phyloP scores from a whole-genome alignment of 2,888 invertebrate species.

The Petrolisthes cinctipes region DNA sequence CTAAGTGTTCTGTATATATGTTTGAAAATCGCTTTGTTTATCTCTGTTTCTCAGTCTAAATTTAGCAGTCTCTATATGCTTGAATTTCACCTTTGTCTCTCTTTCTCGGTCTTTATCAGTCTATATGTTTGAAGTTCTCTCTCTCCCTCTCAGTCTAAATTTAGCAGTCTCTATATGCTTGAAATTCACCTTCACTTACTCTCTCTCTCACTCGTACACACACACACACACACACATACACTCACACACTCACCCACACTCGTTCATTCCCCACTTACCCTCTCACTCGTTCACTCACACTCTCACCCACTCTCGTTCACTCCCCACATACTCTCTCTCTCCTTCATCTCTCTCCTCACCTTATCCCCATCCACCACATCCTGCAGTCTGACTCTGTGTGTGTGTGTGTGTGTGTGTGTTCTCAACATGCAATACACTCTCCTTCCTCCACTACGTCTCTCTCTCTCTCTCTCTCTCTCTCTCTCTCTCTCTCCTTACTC shows the following conservation, averaged over 20 bases:
- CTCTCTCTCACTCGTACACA: not conserved
- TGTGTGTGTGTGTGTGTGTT: no score
- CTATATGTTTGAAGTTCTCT: not conserved
- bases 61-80: not conserved
- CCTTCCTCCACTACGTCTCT: no score
- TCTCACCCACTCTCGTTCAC: conserved; percentile 1
- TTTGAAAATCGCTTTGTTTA: not conserved
- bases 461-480: no score
- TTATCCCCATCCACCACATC: not conserved
- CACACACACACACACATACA: not conserved
- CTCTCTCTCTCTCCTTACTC: no score
- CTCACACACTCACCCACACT: not conserved
- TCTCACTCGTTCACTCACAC: not conserved
- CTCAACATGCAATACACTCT: no score
- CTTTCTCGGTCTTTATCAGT: not conserved
- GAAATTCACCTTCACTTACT: not conserved
- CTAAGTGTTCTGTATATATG: not conserved
- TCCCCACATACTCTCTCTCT: not conserved
- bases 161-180: not conserved
- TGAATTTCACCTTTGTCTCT: not conserved
- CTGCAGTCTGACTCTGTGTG: not conserved
- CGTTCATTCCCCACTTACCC: not conserved
- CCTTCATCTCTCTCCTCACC: not conserved
- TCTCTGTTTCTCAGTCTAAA: conserved; percentile 1
- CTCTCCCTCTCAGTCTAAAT: conserved; percentile 1